Base-by-base conservation (phyloP, 2,797 vertebrate species). In the Lindbergichthys nudifrons region DNA sequence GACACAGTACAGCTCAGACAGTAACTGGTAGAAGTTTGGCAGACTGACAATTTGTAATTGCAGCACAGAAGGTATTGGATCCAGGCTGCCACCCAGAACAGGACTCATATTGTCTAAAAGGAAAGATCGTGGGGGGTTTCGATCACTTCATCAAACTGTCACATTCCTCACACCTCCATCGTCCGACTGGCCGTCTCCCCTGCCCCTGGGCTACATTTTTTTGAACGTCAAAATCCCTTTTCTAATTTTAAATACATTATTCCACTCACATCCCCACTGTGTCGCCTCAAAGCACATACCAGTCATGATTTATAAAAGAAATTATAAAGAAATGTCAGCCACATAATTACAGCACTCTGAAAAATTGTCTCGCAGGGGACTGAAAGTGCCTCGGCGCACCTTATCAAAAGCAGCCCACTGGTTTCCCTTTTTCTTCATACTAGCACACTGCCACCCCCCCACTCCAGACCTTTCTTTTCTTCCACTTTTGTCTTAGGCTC, bases 291-390 rank as follows among this genome's bases (percentile, higher is more conserved):
- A 90, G 80, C 82, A 70, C 70, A 82, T 11, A 66, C 52, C 75
- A 73, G 87, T 75, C 77, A 67, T 88, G 82, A 88, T 84, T 90
- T 85, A 87, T 85, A 74, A 77, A 84, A 83, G 67, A 87, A 90
- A 90, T 88, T 85, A 83, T 79, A 68, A 86, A 89, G 80, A 91
- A 85, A 90, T 87, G 83, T 85, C 89, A 87, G 83, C 61, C 66
- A 70, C 65, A 69, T 90, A 91, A 92, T 91, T 88, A 89, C 77
- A 82, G 83, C 88, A 73, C 84, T 87, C 78, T 91, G 84, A 84
- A 87, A 88, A 86, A 86, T 84, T 79, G 79, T 89, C 88, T 83
- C 75, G 72, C 73, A 75, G 81, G 77, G 69, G 73, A 85, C 82
- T 84, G 76, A 72, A 88, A 89, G 87, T 75, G 83, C 67, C 80